These are phyloP conservation scores for Mirza zaza DNA, from an alignment of 2,113 vertebrate genomes.

Conservation along the genomic window DNA sequence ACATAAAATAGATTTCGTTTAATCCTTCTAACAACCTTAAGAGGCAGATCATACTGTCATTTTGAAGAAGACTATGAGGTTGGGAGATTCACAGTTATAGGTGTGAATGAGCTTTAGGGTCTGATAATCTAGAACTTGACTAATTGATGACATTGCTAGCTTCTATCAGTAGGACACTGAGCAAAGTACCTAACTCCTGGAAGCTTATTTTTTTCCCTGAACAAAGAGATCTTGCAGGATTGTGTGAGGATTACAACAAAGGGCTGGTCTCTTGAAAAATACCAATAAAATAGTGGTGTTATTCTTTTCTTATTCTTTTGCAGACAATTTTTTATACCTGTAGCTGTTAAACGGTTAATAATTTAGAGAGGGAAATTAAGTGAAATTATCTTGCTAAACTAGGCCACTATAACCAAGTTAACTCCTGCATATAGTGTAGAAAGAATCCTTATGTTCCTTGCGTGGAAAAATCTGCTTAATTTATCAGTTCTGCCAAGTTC, in stretches of 20 bases:
- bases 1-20: background rate
- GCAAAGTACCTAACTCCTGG: background rate
- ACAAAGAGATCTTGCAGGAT: background rate
- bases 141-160: background rate
- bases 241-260: background rate
- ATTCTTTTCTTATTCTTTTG: background rate
- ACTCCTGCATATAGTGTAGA: conserved; percentile 25
- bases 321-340: background rate
- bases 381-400: conserved; percentile 30
- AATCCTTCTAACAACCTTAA: background rate
- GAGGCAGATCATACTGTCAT: background rate
- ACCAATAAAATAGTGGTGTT: background rate
- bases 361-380: conserved; percentile 21
- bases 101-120: background rate
- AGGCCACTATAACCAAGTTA: background rate
- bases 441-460: conserved; percentile 32
- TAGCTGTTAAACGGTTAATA: background rate
- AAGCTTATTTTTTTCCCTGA: background rate
- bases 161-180: background rate
- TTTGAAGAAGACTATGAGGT: background rate
- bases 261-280: background rate
- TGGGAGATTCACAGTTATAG: background rate
- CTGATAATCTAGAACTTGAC: background rate
- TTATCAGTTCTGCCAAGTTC: conserved; percentile 52
- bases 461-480: conserved; percentile 36